These are phyloP conservation scores for Archaeoteleia sp. DNA, from an alignment of 2,888 invertebrate genomes.

Conservation along the genomic window DNA sequence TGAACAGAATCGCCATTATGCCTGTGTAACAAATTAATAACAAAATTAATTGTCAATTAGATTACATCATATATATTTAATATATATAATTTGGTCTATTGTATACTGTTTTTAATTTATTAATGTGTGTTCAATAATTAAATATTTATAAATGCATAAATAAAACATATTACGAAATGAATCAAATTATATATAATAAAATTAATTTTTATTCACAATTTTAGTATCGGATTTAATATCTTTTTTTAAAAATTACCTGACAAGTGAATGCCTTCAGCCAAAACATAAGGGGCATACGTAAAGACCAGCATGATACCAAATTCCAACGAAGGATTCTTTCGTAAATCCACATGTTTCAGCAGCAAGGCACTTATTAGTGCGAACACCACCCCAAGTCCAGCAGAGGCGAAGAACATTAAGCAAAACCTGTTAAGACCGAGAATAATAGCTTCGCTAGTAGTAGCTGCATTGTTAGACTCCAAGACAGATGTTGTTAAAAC, in stretches of 20 bases:
- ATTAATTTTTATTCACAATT: no score
- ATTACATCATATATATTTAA: no score
- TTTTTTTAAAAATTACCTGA: conserved; percentile 80
- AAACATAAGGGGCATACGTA: conserved; percentile 97
- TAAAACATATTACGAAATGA: no score
- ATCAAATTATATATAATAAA: no score
- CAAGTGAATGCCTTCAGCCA: conserved; percentile 96
- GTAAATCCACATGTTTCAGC: conserved; percentile 95
- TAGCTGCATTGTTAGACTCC: conserved; percentile 82
- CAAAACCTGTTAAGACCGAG: conserved; percentile 93
- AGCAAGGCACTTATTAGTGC: conserved; percentile 94
- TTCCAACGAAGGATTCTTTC: conserved; percentile 98
- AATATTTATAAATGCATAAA: no score
- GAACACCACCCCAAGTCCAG: conserved; percentile 95
- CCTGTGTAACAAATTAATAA: conserved; percentile 77
- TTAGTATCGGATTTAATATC: not conserved
- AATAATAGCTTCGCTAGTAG: conserved; percentile 89
- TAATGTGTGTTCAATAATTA: no score
- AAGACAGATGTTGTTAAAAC: conserved; percentile 94
- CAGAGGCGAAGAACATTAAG: conserved; percentile 98
- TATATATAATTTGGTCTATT: no score
- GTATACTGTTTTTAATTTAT: no score
- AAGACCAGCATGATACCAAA: conserved; percentile 99
- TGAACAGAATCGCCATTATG: conserved; percentile 99
- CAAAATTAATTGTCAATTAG: conserved; percentile 14